These are phyloP conservation scores for Drosophila testacea DNA, from an alignment of 2,888 invertebrate species.

Conservation along the genomic window DNA sequence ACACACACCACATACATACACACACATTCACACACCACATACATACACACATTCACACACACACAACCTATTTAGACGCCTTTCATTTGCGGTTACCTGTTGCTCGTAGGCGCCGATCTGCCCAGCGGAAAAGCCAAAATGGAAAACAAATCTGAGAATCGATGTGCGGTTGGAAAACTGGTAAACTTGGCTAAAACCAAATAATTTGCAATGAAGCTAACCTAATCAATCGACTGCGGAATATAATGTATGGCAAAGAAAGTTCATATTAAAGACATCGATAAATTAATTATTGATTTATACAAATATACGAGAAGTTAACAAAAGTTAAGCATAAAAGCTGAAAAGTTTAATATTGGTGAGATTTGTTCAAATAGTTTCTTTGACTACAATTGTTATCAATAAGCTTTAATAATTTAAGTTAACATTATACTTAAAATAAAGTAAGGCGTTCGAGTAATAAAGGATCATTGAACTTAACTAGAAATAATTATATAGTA, in stretches of 20 bases:
- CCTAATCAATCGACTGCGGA: not conserved
- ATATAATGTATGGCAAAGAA: no score
- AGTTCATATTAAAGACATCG: not conserved
- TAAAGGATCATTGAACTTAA: not conserved
- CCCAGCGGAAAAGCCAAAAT: conserved; percentile 25
- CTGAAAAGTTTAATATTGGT: not conserved
- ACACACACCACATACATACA: no score
- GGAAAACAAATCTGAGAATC: conserved; percentile 22
- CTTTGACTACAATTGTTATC: not conserved
- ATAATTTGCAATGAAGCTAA: not conserved
- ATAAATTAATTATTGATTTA: not conserved
- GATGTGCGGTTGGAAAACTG: conserved; percentile 27
- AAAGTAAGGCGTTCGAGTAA: not conserved
- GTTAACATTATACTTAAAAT: not conserved
- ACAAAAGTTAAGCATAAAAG: not conserved
- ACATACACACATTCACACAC: conserved; percentile 20
- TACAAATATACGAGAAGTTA: not conserved
- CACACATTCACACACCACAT: conserved; percentile 26
- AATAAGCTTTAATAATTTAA: not conserved
- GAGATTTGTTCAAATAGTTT: not conserved
- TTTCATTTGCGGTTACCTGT: conserved; percentile 58
- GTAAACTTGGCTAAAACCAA: conserved; percentile 5
- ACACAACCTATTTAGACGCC: conserved; percentile 29
- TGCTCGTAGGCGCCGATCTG: conserved; percentile 33
- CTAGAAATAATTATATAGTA: no score